These are phyloP conservation scores for Notolabrus celidotus DNA, from an alignment of 2,797 vertebrate species.

Conservation along the genomic window DNA sequence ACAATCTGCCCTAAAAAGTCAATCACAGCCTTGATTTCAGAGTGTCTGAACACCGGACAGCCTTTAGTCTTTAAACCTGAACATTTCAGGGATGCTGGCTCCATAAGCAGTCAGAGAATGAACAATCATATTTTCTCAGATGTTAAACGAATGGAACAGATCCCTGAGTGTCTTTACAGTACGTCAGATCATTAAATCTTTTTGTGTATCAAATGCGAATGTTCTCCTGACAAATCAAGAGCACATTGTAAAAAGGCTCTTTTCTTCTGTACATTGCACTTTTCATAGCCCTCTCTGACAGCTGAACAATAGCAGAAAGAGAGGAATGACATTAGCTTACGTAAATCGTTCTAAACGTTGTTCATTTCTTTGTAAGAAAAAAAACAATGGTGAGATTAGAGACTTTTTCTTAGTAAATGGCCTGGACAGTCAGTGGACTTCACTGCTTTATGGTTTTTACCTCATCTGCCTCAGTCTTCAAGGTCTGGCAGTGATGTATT, in stretches of 20 bases:
- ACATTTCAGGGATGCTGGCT: too few relatives aligned
- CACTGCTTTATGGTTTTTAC: slow-evolving; percentile 1
- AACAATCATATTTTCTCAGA: too few relatives aligned
- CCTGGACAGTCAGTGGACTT: slow-evolving; percentile 4
- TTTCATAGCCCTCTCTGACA: slow-evolving; percentile 45
- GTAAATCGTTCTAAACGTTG: slow-evolving; percentile 26
- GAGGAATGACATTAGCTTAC: slow-evolving; percentile 22
- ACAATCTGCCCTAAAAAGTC: too few relatives aligned
- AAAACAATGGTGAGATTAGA: not conserved
- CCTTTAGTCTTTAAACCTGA: too few relatives aligned
- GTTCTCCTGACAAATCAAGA: slow-evolving; percentile 40
- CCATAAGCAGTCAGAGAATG: too few relatives aligned
- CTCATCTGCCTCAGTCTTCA: not conserved
- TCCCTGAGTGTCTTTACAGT: slow-evolving; percentile 1
- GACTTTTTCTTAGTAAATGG: not conserved
- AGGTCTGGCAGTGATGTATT: slow-evolving; percentile 11
- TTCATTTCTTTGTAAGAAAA: slow-evolving; percentile 21
- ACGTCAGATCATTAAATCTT: slow-evolving; percentile 31
- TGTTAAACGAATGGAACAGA: too few relatives aligned
- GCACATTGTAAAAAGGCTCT: not conserved
- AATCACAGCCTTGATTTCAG: too few relatives aligned
- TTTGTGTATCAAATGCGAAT: slow-evolving; percentile 26
- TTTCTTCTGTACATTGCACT: slow-evolving; percentile 31
- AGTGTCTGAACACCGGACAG: too few relatives aligned
- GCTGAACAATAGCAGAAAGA: slow-evolving; percentile 40